Base-by-base conservation (phyloP, 2,888 invertebrate genomes). In the Sicus ferrugineus region DNA sequence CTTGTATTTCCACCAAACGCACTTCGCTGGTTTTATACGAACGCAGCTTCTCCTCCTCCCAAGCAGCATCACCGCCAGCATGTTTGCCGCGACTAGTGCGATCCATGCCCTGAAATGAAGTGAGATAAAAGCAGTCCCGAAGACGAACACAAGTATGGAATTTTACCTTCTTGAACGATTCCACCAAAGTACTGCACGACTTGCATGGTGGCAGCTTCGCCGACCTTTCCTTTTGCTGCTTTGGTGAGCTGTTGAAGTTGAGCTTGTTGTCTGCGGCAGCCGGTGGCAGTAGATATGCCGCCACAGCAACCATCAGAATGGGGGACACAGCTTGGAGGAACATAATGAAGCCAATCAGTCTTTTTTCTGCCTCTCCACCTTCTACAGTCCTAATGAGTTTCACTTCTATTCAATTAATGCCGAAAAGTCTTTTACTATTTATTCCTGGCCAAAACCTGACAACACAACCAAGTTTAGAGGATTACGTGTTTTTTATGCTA, bases 11-110 rank as follows among this genome's bases (percentile, higher is more conserved):
- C 16, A 95, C 90, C 50, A 97, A 87, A 62, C 98, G 88, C 70
- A 97, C 91, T 87, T 97, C 97, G 83, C 96, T 95, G 11, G 89
- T 91, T 73, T 92, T 90, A 82, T 96, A 97, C 1, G 91, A 90
- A 64, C 91, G 90, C 66, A 94, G 85, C 76, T 94, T 94, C 79
- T 94, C 91, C 83, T 95, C 94, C 82, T 97, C 97, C 95, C 96
- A 97, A 5, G 94, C 95, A 0, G 95, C 90, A 83, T 97, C 96
- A 0, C 97, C 97, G 3, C 97, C 97, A 77, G 94, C 96, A 85
- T 93, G 96, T 83, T 95, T 95, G 14, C 93, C 93, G 76, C 94
- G 89, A n/a, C 91, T 87, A 0, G 96, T 97, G 75, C 89, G 89
- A 73, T 92, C 91, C 74, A 97, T 86, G 2, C 95, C 96, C 90